phyloP scores from a whole-genome alignment of 2,797 vertebrate species.

The Neomorphus geoffroyi region DNA sequence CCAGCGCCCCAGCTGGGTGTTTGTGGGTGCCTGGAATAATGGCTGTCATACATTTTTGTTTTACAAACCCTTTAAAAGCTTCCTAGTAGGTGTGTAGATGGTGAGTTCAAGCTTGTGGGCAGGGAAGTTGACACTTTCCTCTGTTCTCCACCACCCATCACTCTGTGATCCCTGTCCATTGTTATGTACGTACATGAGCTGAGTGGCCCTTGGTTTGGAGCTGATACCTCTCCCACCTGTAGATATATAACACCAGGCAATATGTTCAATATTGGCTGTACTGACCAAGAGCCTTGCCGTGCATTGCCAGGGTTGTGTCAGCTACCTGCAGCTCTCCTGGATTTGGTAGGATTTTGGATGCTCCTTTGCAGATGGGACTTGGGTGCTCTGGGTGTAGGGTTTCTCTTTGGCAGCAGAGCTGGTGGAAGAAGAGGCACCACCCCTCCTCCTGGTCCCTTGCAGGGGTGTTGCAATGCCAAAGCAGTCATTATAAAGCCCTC shows the following conservation, averaged over 20 bases:
- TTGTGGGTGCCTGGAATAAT: background rate
- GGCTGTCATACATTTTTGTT: background rate
- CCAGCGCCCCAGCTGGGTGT: background rate
- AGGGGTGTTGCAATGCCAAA: background rate
- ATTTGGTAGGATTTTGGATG: background rate
- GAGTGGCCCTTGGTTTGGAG: background rate
- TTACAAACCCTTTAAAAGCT: background rate
- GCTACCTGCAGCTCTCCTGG: background rate
- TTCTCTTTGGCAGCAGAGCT: background rate
- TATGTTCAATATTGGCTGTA: rapidly evolving
- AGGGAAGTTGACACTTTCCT: background rate
- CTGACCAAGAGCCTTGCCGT: no score
- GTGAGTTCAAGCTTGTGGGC: background rate
- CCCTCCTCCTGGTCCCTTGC: background rate
- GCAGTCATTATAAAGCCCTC: slow-evolving; percentile 15
- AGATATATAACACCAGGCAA: no score
- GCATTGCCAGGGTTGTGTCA: background rate
- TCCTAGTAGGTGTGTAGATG: background rate
- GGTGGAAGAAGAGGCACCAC: background rate
- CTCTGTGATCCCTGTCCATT: background rate
- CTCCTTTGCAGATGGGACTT: background rate
- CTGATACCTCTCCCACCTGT: background rate
- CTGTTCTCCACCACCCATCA: background rate
- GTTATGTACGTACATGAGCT: rapidly evolving
- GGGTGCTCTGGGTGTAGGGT: background rate